Base-by-base conservation (phyloP, 2,113 vertebrate species). In the Oceanites oceanicus region DNA sequence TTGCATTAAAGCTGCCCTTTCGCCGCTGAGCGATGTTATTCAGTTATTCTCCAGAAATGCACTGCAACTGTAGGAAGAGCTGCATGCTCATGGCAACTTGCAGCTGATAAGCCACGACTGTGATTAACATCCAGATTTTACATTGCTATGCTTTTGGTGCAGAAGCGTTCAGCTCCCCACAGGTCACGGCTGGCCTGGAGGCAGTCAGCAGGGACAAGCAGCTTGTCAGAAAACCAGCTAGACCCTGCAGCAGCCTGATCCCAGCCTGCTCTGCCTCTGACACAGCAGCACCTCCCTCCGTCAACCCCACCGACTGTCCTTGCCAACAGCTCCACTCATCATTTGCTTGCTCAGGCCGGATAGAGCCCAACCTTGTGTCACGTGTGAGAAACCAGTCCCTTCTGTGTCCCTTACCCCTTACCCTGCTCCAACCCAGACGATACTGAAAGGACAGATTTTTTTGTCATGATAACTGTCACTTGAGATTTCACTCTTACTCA, bases 221-320 rank as follows among this genome's bases (percentile, higher is more conserved):
- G 12, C 19, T 5, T 21, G 18, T 45, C 7, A 44, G 38, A 40
- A 76, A 38, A 59, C 17, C 38, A 62, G 17, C 15, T 73, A 67
- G 52, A 27, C 36, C 55, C 47, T 40, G 53, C 42, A 63, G 50
- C n/a, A 65, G 52, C 8, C 58, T 56, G 53, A 49, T 9, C 45
- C 34, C 88, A 70, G 58, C 32, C 65, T 82, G 83, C 27, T 59
- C 65, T 59, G 44, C 79, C 44, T 66, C 53, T 59, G n/a, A 14
- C 82, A 66, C 58, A 36, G 77, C 81, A 87, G 42, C n/a, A 6
- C 2, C 62, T 86, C 59, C 53, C 30, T 77, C 52, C 21, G 3
- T 32, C 66, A 29, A 1, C 32, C 55, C 25, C n/a, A 6, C 1
- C 0, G 0, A 9, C 45, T 38, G 18, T 10, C 40, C 65, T 3